Conservation (phyloP, 2,888 invertebrate species). For the Chaitophorus viminalis region DNA sequence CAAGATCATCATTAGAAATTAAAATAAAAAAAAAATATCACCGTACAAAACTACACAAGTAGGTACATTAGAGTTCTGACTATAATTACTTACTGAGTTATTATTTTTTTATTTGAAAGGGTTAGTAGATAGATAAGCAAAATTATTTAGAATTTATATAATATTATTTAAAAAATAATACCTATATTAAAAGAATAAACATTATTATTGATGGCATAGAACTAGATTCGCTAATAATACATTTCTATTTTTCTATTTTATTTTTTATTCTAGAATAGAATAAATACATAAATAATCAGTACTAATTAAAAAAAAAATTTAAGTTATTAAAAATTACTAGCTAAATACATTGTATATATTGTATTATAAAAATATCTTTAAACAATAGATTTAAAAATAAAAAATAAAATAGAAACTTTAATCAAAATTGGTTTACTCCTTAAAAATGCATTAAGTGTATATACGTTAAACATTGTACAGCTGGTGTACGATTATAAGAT, state of each 20-base stretch:
- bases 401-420: neutral
- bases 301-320: too few relatives aligned
- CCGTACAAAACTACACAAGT: too few relatives aligned
- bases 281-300: too few relatives aligned
- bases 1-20: too few relatives aligned
- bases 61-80: too few relatives aligned
- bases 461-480: neutral
- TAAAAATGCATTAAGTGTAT: neutral
- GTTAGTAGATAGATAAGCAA: neutral
- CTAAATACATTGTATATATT: neutral
- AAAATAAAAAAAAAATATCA: too few relatives aligned
- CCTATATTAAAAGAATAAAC: neutral
- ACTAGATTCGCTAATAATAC: neutral
- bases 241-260: too few relatives aligned
- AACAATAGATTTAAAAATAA: neutral
- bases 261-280: too few relatives aligned
- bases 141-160: neutral
- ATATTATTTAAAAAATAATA: neutral
- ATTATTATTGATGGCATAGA: neutral
- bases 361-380: neutral
- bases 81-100: too few relatives aligned
- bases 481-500: neutral
- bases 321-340: too few relatives aligned
- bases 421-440: neutral
- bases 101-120: too few relatives aligned